Conservation (phyloP, 23 tunicate species). For the Styela plicata region DNA sequence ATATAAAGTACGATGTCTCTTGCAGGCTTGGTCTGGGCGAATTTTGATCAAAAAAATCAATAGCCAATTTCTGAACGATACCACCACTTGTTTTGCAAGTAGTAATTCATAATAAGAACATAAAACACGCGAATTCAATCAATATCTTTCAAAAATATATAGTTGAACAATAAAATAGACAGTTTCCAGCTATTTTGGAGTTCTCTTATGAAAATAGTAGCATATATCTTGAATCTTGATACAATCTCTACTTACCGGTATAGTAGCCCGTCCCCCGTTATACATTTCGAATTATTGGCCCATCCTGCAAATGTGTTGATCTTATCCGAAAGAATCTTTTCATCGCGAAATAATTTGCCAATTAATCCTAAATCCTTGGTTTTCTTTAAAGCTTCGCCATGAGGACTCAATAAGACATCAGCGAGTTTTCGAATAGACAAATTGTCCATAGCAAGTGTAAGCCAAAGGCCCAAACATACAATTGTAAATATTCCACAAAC, state of each 20-base stretch:
- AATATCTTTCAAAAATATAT: too few species aligned
- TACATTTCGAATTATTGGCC: not conserved
- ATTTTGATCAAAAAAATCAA: too few species aligned
- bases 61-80: too few species aligned
- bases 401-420: not conserved
- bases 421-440: not conserved
- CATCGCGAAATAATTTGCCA: not conserved
- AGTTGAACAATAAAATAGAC: too few species aligned
- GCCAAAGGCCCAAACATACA: not conserved
- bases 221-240: not conserved
- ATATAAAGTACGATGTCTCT: too few species aligned
- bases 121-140: too few species aligned
- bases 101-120: too few species aligned
- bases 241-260: not conserved
- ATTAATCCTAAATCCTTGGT: not conserved
- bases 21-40: too few species aligned
- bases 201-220: too few species aligned
- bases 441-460: not conserved
- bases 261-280: not conserved
- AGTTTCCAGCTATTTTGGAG: too few species aligned
- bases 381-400: not conserved
- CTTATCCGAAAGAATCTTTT: not conserved
- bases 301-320: not conserved
- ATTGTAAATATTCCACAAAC: not conserved
- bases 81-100: too few species aligned